A percentile compares a stretch with the other conserved stretches of the same genome.
Evolutionary conservation across 2,888 invertebrate genomes (phyloP).

Genomic region (Amblyjoppa fuscipennis): DNA sequence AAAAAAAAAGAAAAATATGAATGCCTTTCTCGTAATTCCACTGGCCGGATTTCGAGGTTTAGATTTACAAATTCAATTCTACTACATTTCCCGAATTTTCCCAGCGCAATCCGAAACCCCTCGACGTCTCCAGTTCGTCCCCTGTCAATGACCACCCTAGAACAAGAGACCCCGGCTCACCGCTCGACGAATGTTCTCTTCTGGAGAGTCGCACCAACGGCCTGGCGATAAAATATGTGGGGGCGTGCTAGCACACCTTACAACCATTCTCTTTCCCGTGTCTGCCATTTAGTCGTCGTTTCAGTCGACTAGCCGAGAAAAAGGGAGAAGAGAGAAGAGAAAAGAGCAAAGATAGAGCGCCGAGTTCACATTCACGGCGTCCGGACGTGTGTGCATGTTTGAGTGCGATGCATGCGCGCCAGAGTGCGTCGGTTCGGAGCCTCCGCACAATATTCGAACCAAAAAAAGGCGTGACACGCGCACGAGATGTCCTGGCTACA

Average conservation of each 20-base stretch:
- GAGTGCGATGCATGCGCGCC: neutral
- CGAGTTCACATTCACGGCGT: neutral
- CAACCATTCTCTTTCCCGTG: neutral
- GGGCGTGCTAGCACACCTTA: slow-evolving; percentile 8
- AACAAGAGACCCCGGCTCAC: neutral
- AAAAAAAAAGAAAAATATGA: no score
- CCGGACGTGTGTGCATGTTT: neutral
- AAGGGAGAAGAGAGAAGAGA: neutral
- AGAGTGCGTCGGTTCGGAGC: slow-evolving; percentile 15
- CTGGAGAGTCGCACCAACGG: neutral
- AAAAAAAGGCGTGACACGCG: slow-evolving; percentile 51
- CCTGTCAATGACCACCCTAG: no score
- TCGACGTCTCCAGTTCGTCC: no score
- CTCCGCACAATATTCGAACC: slow-evolving; percentile 30
- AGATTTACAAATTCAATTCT: no score
- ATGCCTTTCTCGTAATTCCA: no score
- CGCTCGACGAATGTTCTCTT: neutral
- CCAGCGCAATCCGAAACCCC: no score
- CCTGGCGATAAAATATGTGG: neutral
- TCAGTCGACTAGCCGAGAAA: neutral
- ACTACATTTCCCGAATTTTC: no score
- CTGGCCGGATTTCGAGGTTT: no score
- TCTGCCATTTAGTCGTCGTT: slow-evolving; percentile 7
- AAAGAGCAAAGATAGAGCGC: neutral
- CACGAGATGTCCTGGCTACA: slow-evolving; percentile 13